Evolutionary conservation across 2,888 invertebrate species (phyloP), one percentile per base, ranked within the genome.

Genomic region (Oscheius sp.): DNA sequence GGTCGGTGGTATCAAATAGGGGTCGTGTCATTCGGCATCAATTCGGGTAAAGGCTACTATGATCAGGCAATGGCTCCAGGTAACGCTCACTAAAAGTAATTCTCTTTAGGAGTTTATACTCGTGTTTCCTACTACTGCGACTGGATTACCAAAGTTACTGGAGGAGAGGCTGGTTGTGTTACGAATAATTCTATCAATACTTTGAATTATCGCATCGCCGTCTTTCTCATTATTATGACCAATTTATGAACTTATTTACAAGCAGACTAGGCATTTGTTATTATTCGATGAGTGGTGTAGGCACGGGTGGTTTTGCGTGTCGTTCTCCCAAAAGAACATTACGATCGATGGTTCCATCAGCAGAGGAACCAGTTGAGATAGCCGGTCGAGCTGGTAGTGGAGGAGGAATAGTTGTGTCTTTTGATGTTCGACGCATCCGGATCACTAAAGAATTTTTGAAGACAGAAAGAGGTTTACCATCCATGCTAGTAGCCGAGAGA

Each of bases 1-100:
- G 62, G 62, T 1, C 9, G 22, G n/a, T 62, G 62, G 62, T 62
- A 47, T n/a, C 45, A 45, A 17, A 36, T 62, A 14, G 62, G 62
- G 14, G 32, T 62, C 47, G 62, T 62, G n/a, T 62, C 47, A 1
- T 62, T 62, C 20, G 62, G 62, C 2, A 33, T 62, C 30, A 62
- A 62, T 14, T 6, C 5, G 5, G 62, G 62, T 2, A 62, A 49
- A 14, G 62, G 62, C n/a, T 62, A 62, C 20, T 47, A 26, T n/a
- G 62, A 62, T 22, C 62, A 62, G 20, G 62, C 62, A 2, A 3
- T 62, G 20, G 62, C 62, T 22, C 62, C 62, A 8, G 47, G 62
- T 49, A 32, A 3, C 1, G 12, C 24, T 26, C 26, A 5, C 32
- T 4, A 6, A 24, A 24, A 20, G 17, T 6, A 24, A 2, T 8